Conservation (phyloP, 64 coral and sea anemone species). For the Montipora efflorescens region DNA sequence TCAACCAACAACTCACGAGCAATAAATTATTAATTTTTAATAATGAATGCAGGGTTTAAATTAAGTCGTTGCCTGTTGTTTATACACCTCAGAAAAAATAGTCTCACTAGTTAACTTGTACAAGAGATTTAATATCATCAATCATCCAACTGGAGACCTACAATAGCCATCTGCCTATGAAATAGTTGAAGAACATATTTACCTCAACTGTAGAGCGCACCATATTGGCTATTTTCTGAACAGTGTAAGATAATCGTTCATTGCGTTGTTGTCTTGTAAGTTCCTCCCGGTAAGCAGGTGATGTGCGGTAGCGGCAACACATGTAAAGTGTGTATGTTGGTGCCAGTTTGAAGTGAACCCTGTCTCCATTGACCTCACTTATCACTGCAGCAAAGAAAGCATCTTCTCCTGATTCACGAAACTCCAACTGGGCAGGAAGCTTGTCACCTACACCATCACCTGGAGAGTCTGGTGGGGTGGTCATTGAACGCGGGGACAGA, state of each 20-base stretch:
- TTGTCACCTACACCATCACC: slow-evolving; percentile 82
- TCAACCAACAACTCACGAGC: too few relatives aligned
- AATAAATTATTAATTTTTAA: too few relatives aligned
- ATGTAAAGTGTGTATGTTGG: slow-evolving; percentile 98
- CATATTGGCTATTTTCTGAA: slow-evolving; percentile 98
- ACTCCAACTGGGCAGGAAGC: slow-evolving; percentile 91
- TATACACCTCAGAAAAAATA: too few relatives aligned
- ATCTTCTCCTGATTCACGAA: slow-evolving; percentile 97
- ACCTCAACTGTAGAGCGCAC: slow-evolving; percentile 94
- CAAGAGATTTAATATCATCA: too few relatives aligned
- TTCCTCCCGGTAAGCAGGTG: slow-evolving; percentile 81
- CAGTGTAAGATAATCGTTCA: slow-evolving; percentile 77
- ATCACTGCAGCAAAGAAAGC: slow-evolving; percentile 98
- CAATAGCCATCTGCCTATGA: too few relatives aligned
- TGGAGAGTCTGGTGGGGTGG: background rate
- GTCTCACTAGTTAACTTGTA: too few relatives aligned
- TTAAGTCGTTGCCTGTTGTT: too few relatives aligned
- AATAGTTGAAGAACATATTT: background rate
- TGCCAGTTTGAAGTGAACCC: slow-evolving; percentile 97
- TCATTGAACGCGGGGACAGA: background rate
- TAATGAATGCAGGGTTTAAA: too few relatives aligned
- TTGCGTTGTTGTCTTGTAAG: slow-evolving; percentile 71
- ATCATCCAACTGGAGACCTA: too few relatives aligned
- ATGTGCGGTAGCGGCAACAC: slow-evolving; percentile 95
- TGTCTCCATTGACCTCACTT: slow-evolving; percentile 96